Evolutionary conservation across 1,140 invertebrate species (phyloP), one percentile per base, ranked within the genome.

Genomic region (Leguminivora glycinivorella): DNA sequence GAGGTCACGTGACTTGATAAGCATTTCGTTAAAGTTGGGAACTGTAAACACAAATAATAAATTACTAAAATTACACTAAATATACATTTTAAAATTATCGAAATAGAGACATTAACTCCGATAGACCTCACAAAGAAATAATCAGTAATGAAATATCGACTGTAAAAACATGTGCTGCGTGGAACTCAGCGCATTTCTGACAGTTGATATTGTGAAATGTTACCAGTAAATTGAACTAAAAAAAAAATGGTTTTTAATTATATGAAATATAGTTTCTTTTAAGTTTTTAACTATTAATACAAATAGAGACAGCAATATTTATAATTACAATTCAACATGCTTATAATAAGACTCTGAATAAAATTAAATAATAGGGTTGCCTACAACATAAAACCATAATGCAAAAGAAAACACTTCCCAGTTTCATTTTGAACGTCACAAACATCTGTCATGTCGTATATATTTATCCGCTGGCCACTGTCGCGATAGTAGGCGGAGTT

Each of bases 401-500:
- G 58, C 70, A 40, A 73, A 74, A 40, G 68, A 70, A 40, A 66
- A 75, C 68, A 73, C 56, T 29, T 70, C 60, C 56, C 76, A 80
- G 73, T 81, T 73, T 74, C 58, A 75, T 68, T 73, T 74, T 69
- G 75, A 73, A 81, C 75, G 78, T 81, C 75, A 75, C 56, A 71
- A 67, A 70, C 74, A 78, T 69, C 72, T 82, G 77, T 79, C 75
- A 80, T 71, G 73, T 79, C 77, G 75, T 81, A 77, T 84, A 76
- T 81, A 77, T 84, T 82, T 82, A 78, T 77, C 73, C 73, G 79
- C 71, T 78, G 68, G 70, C 74, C 71, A 67, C 67, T 74, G 58
- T 72, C 69, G 70, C 84, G 83, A 85, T 85, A 86, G 80, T 89
- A 89, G 84, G 84, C 75, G 80, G 79, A 84, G 75, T 74, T 83